Percentiles rank a stretch among this genome's conserved stretches.
Conservation (phyloP, 2,113 vertebrate species). For the Mellivora capensis region DNA sequence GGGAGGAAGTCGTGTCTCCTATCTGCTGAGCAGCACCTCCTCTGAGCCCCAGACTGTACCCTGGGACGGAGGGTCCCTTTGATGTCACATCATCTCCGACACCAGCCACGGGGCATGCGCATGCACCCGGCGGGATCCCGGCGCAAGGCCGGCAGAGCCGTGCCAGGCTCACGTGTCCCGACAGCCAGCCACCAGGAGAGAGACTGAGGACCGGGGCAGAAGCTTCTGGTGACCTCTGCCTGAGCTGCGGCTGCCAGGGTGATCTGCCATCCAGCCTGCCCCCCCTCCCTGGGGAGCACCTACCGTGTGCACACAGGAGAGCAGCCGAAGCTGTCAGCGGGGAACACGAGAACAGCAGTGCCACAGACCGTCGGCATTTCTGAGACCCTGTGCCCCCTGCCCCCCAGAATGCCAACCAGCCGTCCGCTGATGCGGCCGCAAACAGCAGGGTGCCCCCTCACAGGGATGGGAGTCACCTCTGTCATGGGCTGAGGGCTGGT, state of each 20-base stretch:
- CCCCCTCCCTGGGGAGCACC: background rate
- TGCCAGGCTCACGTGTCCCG: background rate
- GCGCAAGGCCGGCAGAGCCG: background rate
- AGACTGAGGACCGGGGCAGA: background rate
- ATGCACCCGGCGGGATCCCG: background rate
- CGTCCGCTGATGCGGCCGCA: background rate
- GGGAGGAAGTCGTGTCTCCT: too few relatives aligned
- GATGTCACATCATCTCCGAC: background rate
- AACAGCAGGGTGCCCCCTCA: background rate
- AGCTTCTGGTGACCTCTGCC: background rate
- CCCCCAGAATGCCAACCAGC: too few relatives aligned
- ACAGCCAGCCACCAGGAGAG: background rate
- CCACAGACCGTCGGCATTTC: background rate
- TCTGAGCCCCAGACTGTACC: background rate
- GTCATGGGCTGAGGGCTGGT: background rate
- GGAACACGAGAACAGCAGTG: background rate
- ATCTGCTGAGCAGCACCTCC: background rate
- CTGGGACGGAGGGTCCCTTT: background rate
- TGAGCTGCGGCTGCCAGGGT: background rate
- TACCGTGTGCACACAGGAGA: background rate
- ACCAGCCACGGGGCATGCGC: background rate
- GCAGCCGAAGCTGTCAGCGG: background rate
- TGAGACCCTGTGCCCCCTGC: background rate
- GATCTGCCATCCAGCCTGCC: too few relatives aligned
- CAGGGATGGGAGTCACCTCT: background rate